Percentiles rank a stretch among this genome's conserved stretches.
Conservation (phyloP, 1,140 invertebrate species). For the Brachionus calyciflorus region DNA sequence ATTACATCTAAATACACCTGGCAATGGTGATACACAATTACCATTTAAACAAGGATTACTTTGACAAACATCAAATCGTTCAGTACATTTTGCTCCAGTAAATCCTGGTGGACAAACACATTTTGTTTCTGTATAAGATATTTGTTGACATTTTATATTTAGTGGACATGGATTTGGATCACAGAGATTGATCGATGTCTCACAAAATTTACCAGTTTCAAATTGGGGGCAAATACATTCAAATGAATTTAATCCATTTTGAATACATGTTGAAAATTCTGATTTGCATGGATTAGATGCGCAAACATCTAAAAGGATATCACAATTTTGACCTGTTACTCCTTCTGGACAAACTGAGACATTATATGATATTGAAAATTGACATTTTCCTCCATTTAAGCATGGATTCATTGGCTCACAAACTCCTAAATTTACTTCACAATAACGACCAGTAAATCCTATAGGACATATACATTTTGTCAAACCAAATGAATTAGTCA, state of each 20-base stretch:
- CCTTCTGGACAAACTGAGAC: constrained; percentile 46
- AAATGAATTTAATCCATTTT: constrained; percentile 53
- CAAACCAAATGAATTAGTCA: constrained; percentile 63
- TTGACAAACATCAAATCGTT: constrained; percentile 30
- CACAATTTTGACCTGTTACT: constrained; percentile 50
- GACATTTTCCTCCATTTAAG: constrained; percentile 49
- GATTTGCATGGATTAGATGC: constrained; percentile 57
- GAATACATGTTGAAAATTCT: constrained; percentile 63
- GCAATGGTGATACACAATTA: constrained; percentile 16
- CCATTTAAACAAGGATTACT: constrained; percentile 72
- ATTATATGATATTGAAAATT: constrained; percentile 49
- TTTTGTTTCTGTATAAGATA: constrained; percentile 66
- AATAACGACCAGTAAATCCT: constrained; percentile 53
- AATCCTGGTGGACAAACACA: constrained; percentile 85
- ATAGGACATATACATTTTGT: constrained; percentile 56
- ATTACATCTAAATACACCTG: constrained; percentile 66
- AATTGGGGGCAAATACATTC: constrained; percentile 12
- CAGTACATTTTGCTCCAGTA: constrained; percentile 63
- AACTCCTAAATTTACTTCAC: constrained; percentile 22
- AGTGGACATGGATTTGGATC: constrained; percentile 1
- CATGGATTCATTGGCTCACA: constrained; percentile 46
- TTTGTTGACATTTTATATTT: neutral
- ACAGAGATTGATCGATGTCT: constrained; percentile 22
- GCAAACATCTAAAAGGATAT: constrained; percentile 46
- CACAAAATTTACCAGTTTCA: constrained; percentile 49